Evolutionary conservation across 2,113 vertebrate genomes (phyloP).

Genomic region (Dunckerocampus dactyliophorus): DNA sequence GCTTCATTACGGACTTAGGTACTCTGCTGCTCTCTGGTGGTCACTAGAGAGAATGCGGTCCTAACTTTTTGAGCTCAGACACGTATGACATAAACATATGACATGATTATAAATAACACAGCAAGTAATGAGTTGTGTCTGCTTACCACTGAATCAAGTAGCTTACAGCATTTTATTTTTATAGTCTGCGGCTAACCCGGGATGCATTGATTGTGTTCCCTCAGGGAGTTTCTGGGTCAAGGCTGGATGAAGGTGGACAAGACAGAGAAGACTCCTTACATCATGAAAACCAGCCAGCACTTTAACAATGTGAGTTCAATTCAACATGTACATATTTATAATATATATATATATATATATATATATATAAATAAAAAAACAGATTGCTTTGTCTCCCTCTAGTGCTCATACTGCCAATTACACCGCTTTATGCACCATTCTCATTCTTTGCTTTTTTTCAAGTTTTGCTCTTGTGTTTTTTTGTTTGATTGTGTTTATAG

Average conservation of each 20-base stretch:
- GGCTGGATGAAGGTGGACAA: conserved; percentile 98
- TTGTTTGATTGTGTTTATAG: too few species aligned
- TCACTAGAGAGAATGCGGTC: background rate
- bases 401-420: background rate
- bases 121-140: background rate
- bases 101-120: background rate
- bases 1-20: too few species aligned
- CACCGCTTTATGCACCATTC: background rate
- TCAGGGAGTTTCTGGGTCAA: conserved; percentile 95
- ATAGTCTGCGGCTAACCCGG: too few species aligned
- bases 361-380: too few species aligned
- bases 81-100: too few species aligned
- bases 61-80: too few species aligned
- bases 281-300: conserved; percentile 97
- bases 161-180: background rate
- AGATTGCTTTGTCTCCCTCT: too few species aligned
- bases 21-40: background rate
- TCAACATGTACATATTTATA: too few species aligned
- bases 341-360: too few species aligned
- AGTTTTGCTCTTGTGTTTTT: background rate
- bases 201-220: background rate
- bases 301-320: conserved; percentile 85
- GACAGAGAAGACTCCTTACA: conserved; percentile 87
- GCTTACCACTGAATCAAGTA: background rate
- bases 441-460: background rate